Evolutionary conservation across 2,113 vertebrate genomes (phyloP), one percentile per base, ranked within the genome.

Genomic region (Dipodomys merriami): DNA sequence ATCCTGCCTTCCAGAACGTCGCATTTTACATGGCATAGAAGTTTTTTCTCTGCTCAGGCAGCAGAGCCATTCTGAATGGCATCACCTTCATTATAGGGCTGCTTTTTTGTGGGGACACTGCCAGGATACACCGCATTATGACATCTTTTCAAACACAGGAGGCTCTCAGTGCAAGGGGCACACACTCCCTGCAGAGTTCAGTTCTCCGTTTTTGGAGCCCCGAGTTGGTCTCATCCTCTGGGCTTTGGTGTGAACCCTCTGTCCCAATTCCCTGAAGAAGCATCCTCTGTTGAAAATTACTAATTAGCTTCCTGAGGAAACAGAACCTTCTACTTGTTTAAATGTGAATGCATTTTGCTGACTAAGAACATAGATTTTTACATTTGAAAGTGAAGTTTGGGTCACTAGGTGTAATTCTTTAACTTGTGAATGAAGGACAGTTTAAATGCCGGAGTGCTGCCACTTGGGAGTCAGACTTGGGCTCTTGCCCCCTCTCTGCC

Each of bases 361-460:
- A 29, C 76, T 64, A 88, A 23, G 0, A 46, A 44, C 78, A n/a
- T 2, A 68, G 18, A 85, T 49, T 83, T 25, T 62, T 44, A 77
- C 53, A 25, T 49, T 62, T 68, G 35, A 46, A 73, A 73, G 27
- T 77, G 90, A 35, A 23, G 49, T 78, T 68, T 23, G 33, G 49
- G 46, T 35, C 22, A 67, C 35, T 9, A 7, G 29, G 39, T 30
- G 57, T 22, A 19, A 39, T 22, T 33, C 35, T 68, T 39, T 69
- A 73, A n/a, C 15, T 77, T 35, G 1, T 19, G 60, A n/a, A 53
- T 39, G 60, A 90, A 5, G 76, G 18, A 25, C 15, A 92, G 68
- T 92, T 95, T 96, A 90, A 93, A 83, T 90, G 87, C 83, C 90
- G 83, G 49, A 86, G 67, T 86, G 90, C 90, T 78, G 95, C 95